Conservation (phyloP, 1,140 invertebrate species). For the Lucilia sericata region DNA sequence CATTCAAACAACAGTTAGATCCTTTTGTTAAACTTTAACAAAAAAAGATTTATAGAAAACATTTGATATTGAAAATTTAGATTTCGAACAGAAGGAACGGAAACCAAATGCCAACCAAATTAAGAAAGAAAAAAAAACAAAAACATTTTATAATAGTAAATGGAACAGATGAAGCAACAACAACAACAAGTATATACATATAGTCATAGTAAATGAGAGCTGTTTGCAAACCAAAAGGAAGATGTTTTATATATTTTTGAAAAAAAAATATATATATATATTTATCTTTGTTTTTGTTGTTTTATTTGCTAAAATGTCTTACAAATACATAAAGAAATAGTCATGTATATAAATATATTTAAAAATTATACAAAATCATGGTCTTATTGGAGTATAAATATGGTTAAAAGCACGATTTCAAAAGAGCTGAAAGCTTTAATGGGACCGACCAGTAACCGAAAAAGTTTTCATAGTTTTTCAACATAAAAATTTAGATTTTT, state of each 20-base stretch:
- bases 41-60: too few species aligned
- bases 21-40: too few species aligned
- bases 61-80: too few species aligned
- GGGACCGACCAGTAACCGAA: too few species aligned
- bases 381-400: not conserved
- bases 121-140: too few species aligned
- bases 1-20: too few species aligned
- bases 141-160: not conserved
- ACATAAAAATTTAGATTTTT: too few species aligned
- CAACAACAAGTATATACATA: not conserved
- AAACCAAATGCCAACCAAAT: too few species aligned
- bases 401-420: not conserved
- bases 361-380: not conserved
- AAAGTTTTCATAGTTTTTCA: too few species aligned
- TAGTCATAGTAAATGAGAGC: not conserved
- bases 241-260: not conserved
- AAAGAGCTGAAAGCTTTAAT: not conserved
- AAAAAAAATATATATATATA: not conserved
- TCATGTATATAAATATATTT: not conserved
- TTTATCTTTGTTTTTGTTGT: too few species aligned
- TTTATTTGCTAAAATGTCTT: not conserved
- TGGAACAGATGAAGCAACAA: not conserved
- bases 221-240: not conserved
- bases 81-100: too few species aligned
- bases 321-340: not conserved